These are phyloP conservation scores for Drosophila suboccidentalis DNA, from an alignment of 2,888 invertebrate genomes.

Conservation along the genomic window DNA sequence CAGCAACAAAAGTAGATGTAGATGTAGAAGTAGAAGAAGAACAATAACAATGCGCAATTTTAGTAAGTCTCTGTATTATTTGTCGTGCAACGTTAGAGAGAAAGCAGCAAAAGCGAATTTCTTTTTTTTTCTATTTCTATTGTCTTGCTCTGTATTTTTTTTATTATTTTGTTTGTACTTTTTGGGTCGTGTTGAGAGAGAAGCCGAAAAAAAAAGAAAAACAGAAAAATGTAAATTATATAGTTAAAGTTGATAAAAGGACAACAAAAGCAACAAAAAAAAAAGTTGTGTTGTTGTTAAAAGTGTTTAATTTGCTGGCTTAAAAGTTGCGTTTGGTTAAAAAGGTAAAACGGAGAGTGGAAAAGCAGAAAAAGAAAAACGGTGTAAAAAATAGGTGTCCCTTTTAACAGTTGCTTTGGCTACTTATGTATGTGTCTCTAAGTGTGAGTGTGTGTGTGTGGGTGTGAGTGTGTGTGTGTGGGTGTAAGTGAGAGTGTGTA, in stretches of 20 bases:
- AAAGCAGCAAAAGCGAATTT: slow-evolving; percentile 73
- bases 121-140: slow-evolving; percentile 34
- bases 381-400: slow-evolving; percentile 64
- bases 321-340: slow-evolving; percentile 73
- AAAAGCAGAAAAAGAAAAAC: slow-evolving; percentile 45
- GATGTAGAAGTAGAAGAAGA: slow-evolving; percentile 30
- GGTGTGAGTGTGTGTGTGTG: slow-evolving; percentile 17
- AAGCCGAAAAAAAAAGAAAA: slow-evolving; percentile 18
- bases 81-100: slow-evolving; percentile 27
- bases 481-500: slow-evolving; percentile 21
- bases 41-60: slow-evolving; percentile 63
- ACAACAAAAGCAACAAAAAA: slow-evolving; percentile 48
- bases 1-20: slow-evolving; percentile 19
- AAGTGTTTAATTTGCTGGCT: slow-evolving; percentile 81
- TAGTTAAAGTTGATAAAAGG: slow-evolving; percentile 59
- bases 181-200: slow-evolving; percentile 56
- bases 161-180: slow-evolving; percentile 34
- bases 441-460: slow-evolving; percentile 16
- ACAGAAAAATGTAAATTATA: slow-evolving; percentile 50
- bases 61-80: slow-evolving; percentile 68
- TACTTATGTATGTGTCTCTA: slow-evolving; percentile 32
- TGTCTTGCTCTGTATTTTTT: slow-evolving; percentile 38
- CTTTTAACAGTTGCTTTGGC: slow-evolving; percentile 57
- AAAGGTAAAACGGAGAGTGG: slow-evolving; percentile 52
- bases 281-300: slow-evolving; percentile 69